Evolutionary conservation across 2,797 vertebrate genomes (phyloP).

Genomic region (Holocentrus rufus): DNA sequence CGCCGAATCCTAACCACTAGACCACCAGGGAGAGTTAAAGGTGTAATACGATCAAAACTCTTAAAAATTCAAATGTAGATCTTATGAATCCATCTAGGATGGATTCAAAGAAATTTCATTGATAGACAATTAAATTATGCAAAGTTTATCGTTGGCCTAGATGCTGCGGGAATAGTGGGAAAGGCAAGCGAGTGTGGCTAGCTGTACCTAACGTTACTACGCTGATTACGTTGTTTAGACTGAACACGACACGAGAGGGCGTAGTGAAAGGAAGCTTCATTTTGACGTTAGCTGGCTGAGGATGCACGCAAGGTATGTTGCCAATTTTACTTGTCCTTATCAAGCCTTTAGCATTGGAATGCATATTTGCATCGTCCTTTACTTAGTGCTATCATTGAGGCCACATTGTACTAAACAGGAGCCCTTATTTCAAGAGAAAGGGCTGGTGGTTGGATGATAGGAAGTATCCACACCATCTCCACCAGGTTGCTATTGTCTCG

Average conservation of each 20-base stretch:
- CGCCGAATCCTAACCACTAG: constrained; percentile 48
- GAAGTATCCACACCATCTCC: constrained; percentile 7
- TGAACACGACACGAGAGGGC: constrained; percentile 65
- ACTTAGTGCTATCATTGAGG: rapidly evolving
- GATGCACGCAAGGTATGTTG: constrained; percentile 71
- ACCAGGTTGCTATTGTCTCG: constrained; percentile 74
- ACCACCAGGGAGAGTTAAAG: constrained; percentile 20
- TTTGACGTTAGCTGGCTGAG: constrained; percentile 38
- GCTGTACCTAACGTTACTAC: no score
- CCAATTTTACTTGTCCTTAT: constrained; percentile 22
- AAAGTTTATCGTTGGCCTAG: no score
- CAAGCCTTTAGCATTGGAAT: not conserved
- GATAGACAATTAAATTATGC: no score
- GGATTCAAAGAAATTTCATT: no score
- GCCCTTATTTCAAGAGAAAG: not conserved
- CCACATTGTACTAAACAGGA: not conserved
- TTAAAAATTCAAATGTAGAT: no score
- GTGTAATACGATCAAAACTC: no score
- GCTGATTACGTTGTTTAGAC: no score
- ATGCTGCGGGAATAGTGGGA: no score
- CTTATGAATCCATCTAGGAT: no score
- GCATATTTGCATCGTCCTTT: not conserved
- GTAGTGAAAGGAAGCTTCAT: constrained; percentile 45
- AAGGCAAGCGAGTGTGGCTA: no score
- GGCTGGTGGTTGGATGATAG: not conserved